These are phyloP conservation scores for Passerina amoena DNA, from an alignment of 2,113 vertebrate species.

Conservation along the genomic window DNA sequence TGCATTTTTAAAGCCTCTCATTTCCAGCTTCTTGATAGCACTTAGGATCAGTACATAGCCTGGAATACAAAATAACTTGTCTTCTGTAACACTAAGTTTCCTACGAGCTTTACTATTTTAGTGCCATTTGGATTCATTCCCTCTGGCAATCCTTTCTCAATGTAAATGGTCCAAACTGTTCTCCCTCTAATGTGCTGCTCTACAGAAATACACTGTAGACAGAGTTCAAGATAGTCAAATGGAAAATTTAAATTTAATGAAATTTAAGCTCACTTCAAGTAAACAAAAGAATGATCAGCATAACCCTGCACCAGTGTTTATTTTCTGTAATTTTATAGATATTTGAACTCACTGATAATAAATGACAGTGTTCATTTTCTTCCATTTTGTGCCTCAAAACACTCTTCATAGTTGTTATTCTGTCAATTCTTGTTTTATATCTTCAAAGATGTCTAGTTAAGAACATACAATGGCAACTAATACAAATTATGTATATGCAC, in stretches of 20 bases:
- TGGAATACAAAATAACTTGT: slow-evolving; percentile 40
- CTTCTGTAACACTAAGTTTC: slow-evolving; percentile 32
- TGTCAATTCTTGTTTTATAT: neutral
- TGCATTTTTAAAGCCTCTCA: neutral
- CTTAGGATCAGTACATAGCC: neutral
- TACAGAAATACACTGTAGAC: neutral
- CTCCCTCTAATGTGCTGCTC: neutral
- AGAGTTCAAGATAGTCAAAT: slow-evolving; percentile 1
- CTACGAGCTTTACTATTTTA: slow-evolving; percentile 25
- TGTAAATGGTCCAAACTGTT: slow-evolving; percentile 44
- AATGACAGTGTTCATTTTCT: neutral
- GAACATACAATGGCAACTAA: neutral
- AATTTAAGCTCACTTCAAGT: neutral
- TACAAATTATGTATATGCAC: neutral
- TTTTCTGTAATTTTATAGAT: neutral
- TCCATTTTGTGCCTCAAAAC: slow-evolving; percentile 14
- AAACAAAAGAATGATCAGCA: slow-evolving; percentile 2
- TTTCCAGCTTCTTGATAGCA: slow-evolving; percentile 13
- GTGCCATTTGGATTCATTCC: slow-evolving; percentile 41
- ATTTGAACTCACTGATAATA: neutral
- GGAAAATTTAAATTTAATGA: neutral
- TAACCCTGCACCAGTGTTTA: neutral
- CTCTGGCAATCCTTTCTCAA: slow-evolving; percentile 38
- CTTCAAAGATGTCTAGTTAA: neutral
- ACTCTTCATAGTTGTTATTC: neutral